These are phyloP conservation scores for Felis catus DNA, from an alignment of 2,113 vertebrate species.

Conservation along the genomic window F.catus_Fca126_mat1.0 CM031420.1:13228501-13229000, in stretches of 20 bases:
- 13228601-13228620: neutral
- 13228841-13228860: neutral
- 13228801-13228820: neutral
- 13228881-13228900: neutral
- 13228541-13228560: neutral
- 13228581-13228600: neutral
- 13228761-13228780: neutral
- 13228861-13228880: neutral
- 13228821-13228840: neutral
- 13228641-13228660: neutral
- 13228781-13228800: neutral
- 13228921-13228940: neutral
- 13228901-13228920: too few species aligned
- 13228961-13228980: too few species aligned
- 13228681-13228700: neutral
- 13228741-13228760: neutral
- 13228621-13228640: neutral
- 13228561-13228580: neutral
- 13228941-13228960: neutral
- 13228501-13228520: accelerated
- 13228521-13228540: neutral
- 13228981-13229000: neutral
- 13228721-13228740: neutral
- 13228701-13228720: neutral
- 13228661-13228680: neutral